These are phyloP conservation scores for Pelobates cultripes DNA, from an alignment of 2,797 vertebrate species.

Conservation along the genomic window DNA sequence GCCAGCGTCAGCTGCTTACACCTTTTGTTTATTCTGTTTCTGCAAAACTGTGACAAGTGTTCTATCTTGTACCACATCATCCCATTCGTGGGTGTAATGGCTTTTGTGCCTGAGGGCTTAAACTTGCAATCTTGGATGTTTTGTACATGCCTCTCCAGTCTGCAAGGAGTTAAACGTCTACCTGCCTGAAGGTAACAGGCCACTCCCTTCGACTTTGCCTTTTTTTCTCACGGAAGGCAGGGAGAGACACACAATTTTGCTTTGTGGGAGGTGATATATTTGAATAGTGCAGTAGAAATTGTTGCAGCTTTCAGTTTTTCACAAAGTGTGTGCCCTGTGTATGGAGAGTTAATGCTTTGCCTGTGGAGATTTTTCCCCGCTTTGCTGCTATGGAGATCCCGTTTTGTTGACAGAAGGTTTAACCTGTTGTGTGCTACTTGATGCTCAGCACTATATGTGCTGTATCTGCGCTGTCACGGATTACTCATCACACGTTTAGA, in stretches of 20 bases:
- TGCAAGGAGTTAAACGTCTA: constrained; percentile 41
- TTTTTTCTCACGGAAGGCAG: constrained; percentile 56
- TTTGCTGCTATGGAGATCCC: constrained; percentile 52
- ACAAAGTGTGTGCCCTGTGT: constrained; percentile 50
- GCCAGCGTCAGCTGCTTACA: background rate
- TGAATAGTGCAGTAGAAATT: constrained; percentile 59
- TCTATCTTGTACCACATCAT: constrained; percentile 76
- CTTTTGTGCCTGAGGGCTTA: constrained; percentile 72
- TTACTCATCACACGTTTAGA: constrained; percentile 43
- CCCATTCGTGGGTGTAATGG: constrained; percentile 67
- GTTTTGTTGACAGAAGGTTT: constrained; percentile 53
- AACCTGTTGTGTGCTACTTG: too few species aligned
- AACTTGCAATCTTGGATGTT: constrained; percentile 32
- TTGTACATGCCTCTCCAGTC: background rate
- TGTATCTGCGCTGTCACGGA: background rate
- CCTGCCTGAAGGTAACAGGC: constrained; percentile 68
- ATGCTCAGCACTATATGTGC: constrained; percentile 27
- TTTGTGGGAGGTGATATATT: constrained; percentile 40
- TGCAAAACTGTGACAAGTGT: constrained; percentile 55
- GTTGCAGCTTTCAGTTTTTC: constrained; percentile 60
- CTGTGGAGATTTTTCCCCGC: constrained; percentile 49
- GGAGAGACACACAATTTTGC: constrained; percentile 61
- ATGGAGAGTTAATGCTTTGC: constrained; percentile 47
- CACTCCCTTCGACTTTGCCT: constrained; percentile 78
- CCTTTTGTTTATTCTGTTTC: constrained; percentile 21